Evolutionary conservation across 2,888 invertebrate genomes (phyloP), one percentile per base, ranked within the genome.

Genomic region (Xestia c-nigrum): DNA sequence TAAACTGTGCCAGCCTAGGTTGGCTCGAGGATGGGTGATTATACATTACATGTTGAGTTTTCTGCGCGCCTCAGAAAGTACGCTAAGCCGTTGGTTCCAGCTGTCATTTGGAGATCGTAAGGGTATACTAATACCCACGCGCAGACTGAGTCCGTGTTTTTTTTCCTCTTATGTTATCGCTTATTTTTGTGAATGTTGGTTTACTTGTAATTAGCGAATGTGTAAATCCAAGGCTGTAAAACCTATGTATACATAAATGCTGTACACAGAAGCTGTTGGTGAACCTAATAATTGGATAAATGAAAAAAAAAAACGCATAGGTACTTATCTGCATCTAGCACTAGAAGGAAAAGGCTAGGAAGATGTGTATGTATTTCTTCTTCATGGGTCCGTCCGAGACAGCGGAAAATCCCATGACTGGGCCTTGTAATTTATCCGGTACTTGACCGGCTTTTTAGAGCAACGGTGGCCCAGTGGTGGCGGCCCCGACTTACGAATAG

Each of bases 1-100:
- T 59, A 7, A 31, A 1, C 4, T 1, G 59, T 1, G 0, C 31
- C 31, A 16, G 7, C 4, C 59, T 4, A 31, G 16, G 59, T 59
- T 1, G 7, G 59, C 16, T 7, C 6, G 7, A 16, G 7, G 7
- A 31, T 59, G 7, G 16, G 24, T 31, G 16, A 59, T 3, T 16
- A 31, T 31, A 0, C 6, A 7, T 59, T 0, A 31, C 31, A 16
- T 7, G 16, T 3, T 7, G 3, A 57, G 16, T 3, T 16, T 31
- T 14, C 57, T 57, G 2, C n/a, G n/a, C n/a, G n/a, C 3, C 10
- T 55, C n/a, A 0, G n/a, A n/a, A 55, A n/a, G n/a, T 0, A n/a
- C 55, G 2, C 0, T 55, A n/a, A 55, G n/a, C 1, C 0, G 10
- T 55, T n/a, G 12, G 0, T n/a, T 0, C 12, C 3, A 0, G n/a